Evolutionary conservation across 1,140 invertebrate genomes (phyloP), one percentile per base, ranked within the genome.

Genomic region (Drosophila varians): DNA sequence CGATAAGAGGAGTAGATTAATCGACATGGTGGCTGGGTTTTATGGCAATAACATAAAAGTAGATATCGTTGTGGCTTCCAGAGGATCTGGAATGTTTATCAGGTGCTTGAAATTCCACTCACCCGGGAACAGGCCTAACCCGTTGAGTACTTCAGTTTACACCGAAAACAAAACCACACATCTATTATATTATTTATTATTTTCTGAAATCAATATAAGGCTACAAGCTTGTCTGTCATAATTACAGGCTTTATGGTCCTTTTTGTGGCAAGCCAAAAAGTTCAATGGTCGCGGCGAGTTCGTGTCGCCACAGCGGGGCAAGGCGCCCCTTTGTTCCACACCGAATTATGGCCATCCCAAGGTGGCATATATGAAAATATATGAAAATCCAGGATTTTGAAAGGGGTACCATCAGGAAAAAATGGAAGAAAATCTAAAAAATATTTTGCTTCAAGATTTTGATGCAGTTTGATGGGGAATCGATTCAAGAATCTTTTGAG

Each of bases 221-320:
- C 4, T 21, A n/a, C 18, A 46, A 60, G 43, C 34, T 45, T 19
- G 38, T 36, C 34, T 26, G 14, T 56, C 60, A 60, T 64, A 26
- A 23, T 45, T 46, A 25, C n/a, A 23, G 45, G 26, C 28, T 52
- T 12, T 62, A 38, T 38, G 16, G 14, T 38, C 14, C 23, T 64
- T 11, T 38, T 28, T n/a, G 42, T 21, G 55, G 16, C 40, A 60
- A 25, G 21, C 3, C 43, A 60, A 47, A 60, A 47, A 60, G 60
- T 64, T 64, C 60, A 47, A 38, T 64, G 55, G 55, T 54, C 60
- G 34, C 34, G 12, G n/a, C 9, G 11, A 8, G 58, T 26, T 14
- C 54, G 58, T 55, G 55, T 60, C 54, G 25, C 38, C 8, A 14
- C 14, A 25, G 55, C 14, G 21, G 28, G 60, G 43, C 42, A 47